Evolutionary conservation across 2,797 vertebrate species (phyloP), one percentile per base, ranked within the genome.

Genomic region (Oryzias dopingdopingensis): DNA sequence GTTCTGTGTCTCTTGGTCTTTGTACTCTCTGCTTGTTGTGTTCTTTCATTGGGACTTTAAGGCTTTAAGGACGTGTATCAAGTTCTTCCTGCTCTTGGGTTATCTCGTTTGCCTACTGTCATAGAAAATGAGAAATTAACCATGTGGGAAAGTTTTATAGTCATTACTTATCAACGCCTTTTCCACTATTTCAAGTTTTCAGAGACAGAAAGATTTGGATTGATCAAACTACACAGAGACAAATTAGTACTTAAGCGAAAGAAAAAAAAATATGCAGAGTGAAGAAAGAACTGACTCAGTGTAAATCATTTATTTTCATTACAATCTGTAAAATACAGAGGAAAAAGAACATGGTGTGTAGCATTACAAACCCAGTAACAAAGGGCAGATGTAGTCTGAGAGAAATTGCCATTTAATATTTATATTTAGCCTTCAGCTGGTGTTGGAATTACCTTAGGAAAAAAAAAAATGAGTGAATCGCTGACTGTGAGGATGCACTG

Each of bases 281-380:
- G 2, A 46, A 44, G 41, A 55, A 22, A 50, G 42, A 57, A 54
- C 7, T 0, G 14, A 32, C 43, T 67, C 24, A 46, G 40, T 60
- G 46, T 57, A 52, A 69, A 74, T 20, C n/a, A 62, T 43, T 77
- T 65, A 72, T 77, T 85, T 74, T 47, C 55, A 18, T 73, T 68
- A 60, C 57, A 56, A 62, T 50, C 46, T 54, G 32, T 37, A 37
- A 37, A 37, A 37, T 37, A 37, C 32, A 37, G 32, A 43, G 62
- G 51, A 20, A 60, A 29, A 75, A 81, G 71, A 67, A 42, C 60
- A 68, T 50, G 74, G 16, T 1, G 43, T 1, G 43, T 22, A 53
- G 60, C 56, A 71, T 51, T 49, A 73, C 32, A 71, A 55, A 65
- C 41, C 67, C 49, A 29, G 50, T 62, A 47, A 57, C 22, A 49